Percentiles rank a stretch among this genome's conserved stretches.
Evolutionary conservation across 2,888 invertebrate genomes (phyloP).

Genomic region (Eristalis pertinax): DNA sequence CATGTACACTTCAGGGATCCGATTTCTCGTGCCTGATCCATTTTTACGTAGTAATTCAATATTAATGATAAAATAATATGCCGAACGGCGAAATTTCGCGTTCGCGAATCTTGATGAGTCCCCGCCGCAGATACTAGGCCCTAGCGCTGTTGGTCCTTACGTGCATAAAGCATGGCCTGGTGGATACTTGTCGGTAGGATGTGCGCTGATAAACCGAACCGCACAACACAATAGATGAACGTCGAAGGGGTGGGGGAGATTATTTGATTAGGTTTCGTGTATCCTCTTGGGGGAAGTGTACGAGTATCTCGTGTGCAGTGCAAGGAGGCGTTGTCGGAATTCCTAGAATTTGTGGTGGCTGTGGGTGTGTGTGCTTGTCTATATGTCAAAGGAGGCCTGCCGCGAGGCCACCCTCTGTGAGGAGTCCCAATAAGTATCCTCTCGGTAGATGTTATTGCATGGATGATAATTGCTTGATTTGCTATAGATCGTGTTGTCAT

Average conservation of each 20-base stretch:
- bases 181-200: no score
- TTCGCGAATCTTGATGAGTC: neutral
- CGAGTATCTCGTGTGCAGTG: constrained; percentile 7
- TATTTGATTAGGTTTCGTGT: constrained; percentile 8
- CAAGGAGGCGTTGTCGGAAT: neutral
- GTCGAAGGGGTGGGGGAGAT: neutral
- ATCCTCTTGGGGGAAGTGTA: neutral
- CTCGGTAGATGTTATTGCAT: constrained; percentile 54
- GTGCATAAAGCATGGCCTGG: neutral
- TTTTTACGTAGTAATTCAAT: constrained; percentile 10
- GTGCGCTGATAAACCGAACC: neutral
- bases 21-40: neutral
- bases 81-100: neutral
- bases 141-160: neutral
- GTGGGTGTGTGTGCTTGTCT: neutral
- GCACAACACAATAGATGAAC: neutral
- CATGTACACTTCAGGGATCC: neutral
- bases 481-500: constrained; percentile 42
- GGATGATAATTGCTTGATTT: constrained; percentile 69
- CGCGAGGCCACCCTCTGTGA: constrained; percentile 25
- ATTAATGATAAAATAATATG: constrained; percentile 27
- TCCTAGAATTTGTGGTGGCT: neutral
- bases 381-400: constrained; percentile 31
- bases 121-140: neutral
- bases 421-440: constrained; percentile 53